A percentile compares a stretch with the other conserved stretches of the same genome.
Evolutionary conservation across 2,888 invertebrate genomes (phyloP).

Genomic region (Sclerodermus sp.): DNA sequence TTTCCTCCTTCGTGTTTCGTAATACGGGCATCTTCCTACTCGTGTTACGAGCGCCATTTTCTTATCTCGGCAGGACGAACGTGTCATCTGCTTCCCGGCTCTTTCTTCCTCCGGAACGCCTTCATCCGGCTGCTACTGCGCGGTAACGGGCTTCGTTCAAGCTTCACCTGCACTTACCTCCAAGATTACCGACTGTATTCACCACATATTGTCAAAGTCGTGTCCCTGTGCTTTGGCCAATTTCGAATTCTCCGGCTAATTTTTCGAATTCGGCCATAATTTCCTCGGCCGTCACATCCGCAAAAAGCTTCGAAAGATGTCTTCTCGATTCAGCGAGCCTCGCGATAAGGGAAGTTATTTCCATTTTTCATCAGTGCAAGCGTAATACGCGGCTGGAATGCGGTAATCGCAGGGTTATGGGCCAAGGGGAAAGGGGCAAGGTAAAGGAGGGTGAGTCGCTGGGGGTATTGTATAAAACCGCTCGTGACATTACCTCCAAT

Average conservation of each 20-base stretch:
- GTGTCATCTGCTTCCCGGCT: slow-evolving; percentile 52
- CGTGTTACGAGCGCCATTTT: slow-evolving; percentile 51
- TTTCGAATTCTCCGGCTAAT: no score
- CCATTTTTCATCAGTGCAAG: slow-evolving; percentile 57
- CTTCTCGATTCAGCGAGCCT: no score
- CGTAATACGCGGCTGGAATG: no score
- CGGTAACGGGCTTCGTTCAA: slow-evolving; percentile 2
- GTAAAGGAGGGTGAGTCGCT: slow-evolving; percentile 11
- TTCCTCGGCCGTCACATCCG: no score
- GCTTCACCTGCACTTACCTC: no score
- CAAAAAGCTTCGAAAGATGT: no score
- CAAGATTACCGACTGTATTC: no score
- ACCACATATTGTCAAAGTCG: no score
- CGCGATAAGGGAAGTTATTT: no score
- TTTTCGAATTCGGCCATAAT: no score
- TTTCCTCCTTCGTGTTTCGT: slow-evolving; percentile 44
- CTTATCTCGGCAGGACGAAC: slow-evolving; percentile 51
- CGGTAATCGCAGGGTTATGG: slow-evolving; percentile 6
- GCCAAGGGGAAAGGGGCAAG: slow-evolving; percentile 14
- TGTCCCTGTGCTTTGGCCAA: no score
- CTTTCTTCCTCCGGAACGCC: slow-evolving; percentile 20
- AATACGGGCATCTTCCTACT: slow-evolving; percentile 54
- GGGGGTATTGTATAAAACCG: slow-evolving; percentile 51
- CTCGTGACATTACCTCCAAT: slow-evolving; percentile 57
- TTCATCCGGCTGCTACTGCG: slow-evolving; percentile 16